Percentiles rank a stretch among this genome's conserved stretches.
Evolutionary conservation across 2,797 vertebrate species (phyloP).

Genomic region (Heliangelus exortis): DNA sequence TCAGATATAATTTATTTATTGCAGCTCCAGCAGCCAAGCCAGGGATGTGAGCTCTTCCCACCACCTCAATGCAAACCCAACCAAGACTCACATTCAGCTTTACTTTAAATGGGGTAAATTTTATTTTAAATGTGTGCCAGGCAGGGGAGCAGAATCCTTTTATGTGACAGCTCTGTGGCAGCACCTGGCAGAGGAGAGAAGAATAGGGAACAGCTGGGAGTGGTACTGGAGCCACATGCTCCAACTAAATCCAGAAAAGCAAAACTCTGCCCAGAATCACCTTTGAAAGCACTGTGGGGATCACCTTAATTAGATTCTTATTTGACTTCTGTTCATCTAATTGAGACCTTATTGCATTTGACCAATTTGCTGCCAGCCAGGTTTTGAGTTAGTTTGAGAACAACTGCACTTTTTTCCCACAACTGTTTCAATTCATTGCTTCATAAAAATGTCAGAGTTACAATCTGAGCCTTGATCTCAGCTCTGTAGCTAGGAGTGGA

Average conservation of each 20-base stretch:
- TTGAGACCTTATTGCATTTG: not conserved
- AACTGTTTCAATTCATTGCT: not conserved
- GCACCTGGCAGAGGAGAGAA: not conserved
- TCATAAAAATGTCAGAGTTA: not conserved
- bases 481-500: not conserved
- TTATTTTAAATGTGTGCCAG: no score
- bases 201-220: not conserved
- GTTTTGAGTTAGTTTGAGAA: not conserved
- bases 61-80: not conserved
- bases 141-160: not conserved
- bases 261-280: not conserved
- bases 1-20: not conserved
- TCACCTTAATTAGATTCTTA: not conserved
- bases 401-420: not conserved
- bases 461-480: not conserved
- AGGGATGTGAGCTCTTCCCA: fast-evolving
- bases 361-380: not conserved
- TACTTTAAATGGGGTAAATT: not conserved
- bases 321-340: not conserved
- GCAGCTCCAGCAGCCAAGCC: not conserved
- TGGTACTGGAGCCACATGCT: not conserved
- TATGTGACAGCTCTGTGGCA: not conserved
- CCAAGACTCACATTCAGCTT: not conserved
- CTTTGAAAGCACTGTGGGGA: not conserved
- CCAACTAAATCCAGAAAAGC: not conserved